Conservation (phyloP, 2,797 vertebrate species). For the Parotocinclus haroldoi region DNA sequence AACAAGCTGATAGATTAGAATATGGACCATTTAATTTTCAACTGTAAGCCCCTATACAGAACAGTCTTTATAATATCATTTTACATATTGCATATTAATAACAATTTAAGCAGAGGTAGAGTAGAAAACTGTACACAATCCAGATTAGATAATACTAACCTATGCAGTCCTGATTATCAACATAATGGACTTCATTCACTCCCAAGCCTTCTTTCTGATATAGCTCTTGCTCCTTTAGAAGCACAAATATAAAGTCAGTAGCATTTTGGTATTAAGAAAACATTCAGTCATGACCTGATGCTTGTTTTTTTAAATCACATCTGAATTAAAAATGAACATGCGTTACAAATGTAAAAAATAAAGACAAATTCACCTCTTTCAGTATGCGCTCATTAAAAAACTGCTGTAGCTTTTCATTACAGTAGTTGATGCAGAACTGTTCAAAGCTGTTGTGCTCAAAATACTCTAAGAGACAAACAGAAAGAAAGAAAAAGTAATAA, state of each 20-base stretch:
- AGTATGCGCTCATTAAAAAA: constrained; percentile 99
- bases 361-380: constrained; percentile 82
- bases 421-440: constrained; percentile 99
- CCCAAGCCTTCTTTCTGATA: constrained; percentile 88
- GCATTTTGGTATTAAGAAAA: not conserved
- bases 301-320: not conserved
- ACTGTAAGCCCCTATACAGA: too few relatives aligned
- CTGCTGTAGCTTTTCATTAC: constrained; percentile 98
- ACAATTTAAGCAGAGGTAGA: not conserved
- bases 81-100: too few relatives aligned
- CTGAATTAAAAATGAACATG: not conserved
- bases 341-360: not conserved
- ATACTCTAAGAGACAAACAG: constrained; percentile 81
- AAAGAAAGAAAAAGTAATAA: constrained; percentile 2
- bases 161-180: constrained; percentile 91
- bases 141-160: constrained; percentile 61
- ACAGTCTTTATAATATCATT: too few relatives aligned
- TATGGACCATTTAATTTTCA: too few relatives aligned
- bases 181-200: constrained; percentile 88
- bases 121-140: constrained; percentile 10
- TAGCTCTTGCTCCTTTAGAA: constrained; percentile 83
- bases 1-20: too few relatives aligned
- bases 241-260: constrained; percentile 8
- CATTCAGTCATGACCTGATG: not conserved
- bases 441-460: constrained; percentile 99